Conservation (phyloP, 1,140 invertebrate species). For the Sitodiplosis mosellana region DNA sequence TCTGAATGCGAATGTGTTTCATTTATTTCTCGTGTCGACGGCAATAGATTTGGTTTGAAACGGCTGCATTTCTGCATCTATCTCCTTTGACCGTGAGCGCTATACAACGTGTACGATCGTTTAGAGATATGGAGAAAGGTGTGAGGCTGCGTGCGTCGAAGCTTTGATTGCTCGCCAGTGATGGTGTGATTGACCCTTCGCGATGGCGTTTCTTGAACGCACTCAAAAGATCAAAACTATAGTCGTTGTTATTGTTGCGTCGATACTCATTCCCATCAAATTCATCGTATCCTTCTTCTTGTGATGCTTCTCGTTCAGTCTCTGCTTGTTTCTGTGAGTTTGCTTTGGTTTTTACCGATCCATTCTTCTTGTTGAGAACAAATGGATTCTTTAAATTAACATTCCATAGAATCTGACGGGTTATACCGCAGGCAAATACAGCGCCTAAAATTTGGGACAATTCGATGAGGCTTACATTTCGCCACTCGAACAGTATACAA, state of each 20-base stretch:
- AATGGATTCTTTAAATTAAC: background rate
- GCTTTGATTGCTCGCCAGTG: background rate
- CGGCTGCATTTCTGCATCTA: background rate
- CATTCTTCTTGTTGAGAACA: background rate
- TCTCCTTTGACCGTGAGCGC: background rate
- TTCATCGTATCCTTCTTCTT: background rate
- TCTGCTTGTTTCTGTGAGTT: background rate
- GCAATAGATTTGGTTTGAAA: background rate
- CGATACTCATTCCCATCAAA: background rate
- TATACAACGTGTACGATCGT: background rate
- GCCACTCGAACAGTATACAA: background rate
- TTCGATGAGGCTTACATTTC: background rate
- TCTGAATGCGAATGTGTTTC: background rate
- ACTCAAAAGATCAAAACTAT: background rate
- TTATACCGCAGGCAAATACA: background rate
- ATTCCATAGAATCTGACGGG: background rate
- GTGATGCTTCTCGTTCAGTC: background rate
- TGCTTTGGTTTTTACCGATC: background rate
- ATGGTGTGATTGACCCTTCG: background rate
- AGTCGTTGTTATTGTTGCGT: background rate
- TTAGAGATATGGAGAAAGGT: background rate
- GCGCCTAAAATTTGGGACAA: background rate
- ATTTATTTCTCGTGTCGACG: background rate
- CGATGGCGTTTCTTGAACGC: background rate
- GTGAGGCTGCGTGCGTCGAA: background rate